phyloP scores from a whole-genome alignment of 2,888 invertebrate genomes.

The Biston betularia region DNA sequence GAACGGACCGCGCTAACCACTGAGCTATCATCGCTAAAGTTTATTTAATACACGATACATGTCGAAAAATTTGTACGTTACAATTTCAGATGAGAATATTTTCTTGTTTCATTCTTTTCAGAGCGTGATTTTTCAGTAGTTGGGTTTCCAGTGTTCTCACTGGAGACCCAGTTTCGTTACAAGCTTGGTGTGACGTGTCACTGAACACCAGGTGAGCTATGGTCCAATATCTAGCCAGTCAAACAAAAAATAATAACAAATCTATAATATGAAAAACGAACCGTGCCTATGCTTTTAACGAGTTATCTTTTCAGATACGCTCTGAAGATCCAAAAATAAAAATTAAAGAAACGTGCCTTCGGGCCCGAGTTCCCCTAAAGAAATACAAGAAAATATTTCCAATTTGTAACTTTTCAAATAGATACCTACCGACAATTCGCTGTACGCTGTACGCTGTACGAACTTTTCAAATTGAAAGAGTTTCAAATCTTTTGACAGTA shows the following conservation, averaged over 20 bases:
- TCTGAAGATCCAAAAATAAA: constrained; percentile 16
- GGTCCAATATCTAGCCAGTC: no score
- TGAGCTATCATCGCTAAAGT: no score
- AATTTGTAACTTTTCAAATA: constrained; percentile 30
- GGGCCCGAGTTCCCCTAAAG: constrained; percentile 15
- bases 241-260: background rate
- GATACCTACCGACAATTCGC: constrained; percentile 24
- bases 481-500: constrained; percentile 22
- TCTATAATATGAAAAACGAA: background rate
- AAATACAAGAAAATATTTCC: constrained; percentile 32
- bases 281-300: constrained; percentile 5
- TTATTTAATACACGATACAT: no score
- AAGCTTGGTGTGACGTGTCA: no score
- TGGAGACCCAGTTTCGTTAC: no score
- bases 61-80: no score
- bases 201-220: no score
- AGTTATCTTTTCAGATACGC: constrained; percentile 5
- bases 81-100: no score
- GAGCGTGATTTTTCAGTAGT: no score
- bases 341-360: constrained; percentile 17
- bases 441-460: constrained; percentile 7
- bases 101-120: no score
- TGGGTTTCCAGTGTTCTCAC: no score
- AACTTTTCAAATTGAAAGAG: constrained; percentile 31
- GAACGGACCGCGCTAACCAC: no score